phyloP scores from a whole-genome alignment of 2,113 vertebrate genomes.

The Petroica traversi region DNA sequence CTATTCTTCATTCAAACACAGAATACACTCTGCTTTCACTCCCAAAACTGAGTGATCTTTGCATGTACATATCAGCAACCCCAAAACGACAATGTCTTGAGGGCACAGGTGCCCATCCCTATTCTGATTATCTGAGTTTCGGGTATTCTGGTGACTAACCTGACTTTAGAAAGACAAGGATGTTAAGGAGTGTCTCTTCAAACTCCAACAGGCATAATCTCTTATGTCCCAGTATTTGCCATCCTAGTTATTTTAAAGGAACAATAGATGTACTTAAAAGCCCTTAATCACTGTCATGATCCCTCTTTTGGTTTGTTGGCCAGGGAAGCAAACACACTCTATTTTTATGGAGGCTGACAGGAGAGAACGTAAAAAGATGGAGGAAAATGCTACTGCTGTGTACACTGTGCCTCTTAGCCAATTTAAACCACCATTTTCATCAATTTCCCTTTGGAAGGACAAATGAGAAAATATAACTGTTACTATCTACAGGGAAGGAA shows the following conservation, averaged over 20 bases:
- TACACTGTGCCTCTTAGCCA: neutral
- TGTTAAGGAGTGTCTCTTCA: neutral
- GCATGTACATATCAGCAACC: rapidly evolving
- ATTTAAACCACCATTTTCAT: neutral
- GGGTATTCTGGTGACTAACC: neutral
- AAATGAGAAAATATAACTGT: neutral
- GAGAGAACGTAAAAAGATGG: neutral
- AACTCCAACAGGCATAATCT: neutral
- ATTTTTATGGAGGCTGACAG: neutral
- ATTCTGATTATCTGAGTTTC: neutral
- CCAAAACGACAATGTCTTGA: neutral
- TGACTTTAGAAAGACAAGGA: neutral
- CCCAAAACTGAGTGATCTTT: neutral
- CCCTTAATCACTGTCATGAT: neutral
- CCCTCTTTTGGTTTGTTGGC: neutral
- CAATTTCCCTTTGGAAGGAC: neutral
- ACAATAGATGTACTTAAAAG: neutral
- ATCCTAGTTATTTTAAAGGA: neutral
- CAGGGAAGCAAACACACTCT: neutral
- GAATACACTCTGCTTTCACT: neutral
- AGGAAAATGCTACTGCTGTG: neutral
- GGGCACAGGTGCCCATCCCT: neutral
- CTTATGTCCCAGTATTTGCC: neutral
- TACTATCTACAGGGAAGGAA: neutral
- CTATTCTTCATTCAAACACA: neutral